Percentiles rank a stretch among this genome's conserved stretches.
Conservation (phyloP, 1,140 invertebrate genomes). For the Drosophila bipectinata region DNA sequence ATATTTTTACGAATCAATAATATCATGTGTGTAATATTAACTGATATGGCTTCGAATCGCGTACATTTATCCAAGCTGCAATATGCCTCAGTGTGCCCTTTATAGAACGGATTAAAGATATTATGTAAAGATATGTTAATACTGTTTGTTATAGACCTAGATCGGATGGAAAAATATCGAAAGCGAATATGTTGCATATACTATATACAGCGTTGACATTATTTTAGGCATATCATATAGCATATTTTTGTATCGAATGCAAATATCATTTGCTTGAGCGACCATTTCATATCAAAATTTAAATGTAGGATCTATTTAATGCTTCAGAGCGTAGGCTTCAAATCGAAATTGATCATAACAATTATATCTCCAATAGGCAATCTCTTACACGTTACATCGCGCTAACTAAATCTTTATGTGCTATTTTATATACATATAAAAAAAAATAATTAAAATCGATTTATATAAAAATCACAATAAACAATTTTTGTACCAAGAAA, state of each 20-base stretch:
- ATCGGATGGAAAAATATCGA: slow-evolving; percentile 4
- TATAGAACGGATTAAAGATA: slow-evolving; percentile 39
- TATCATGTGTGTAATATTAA: slow-evolving; percentile 47
- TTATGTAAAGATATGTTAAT: slow-evolving; percentile 36
- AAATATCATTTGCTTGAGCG: slow-evolving; percentile 63
- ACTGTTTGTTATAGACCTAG: slow-evolving; percentile 42
- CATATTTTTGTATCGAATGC: slow-evolving; percentile 67
- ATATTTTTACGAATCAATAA: slow-evolving; percentile 58
- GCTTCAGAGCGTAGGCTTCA: slow-evolving; percentile 50
- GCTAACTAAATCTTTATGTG: slow-evolving; percentile 57
- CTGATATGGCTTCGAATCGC: slow-evolving; percentile 42
- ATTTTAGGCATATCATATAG: slow-evolving; percentile 72
- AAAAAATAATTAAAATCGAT: slow-evolving; percentile 28
- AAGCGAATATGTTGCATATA: slow-evolving; percentile 43
- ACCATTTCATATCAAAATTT: slow-evolving; percentile 63
- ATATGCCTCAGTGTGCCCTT: slow-evolving; percentile 45
- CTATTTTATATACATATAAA: slow-evolving; percentile 56
- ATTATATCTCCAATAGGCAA: slow-evolving; percentile 67
- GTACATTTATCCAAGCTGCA: slow-evolving; percentile 21
- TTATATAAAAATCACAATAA: slow-evolving; percentile 38
- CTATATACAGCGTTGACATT: slow-evolving; percentile 70
- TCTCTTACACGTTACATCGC: slow-evolving; percentile 53
- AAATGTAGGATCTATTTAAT: slow-evolving; percentile 8
- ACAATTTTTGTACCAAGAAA: slow-evolving; percentile 71
- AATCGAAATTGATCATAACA: slow-evolving; percentile 33